Percentiles rank a stretch among this genome's conserved stretches.
phyloP scores from a whole-genome alignment of 2,113 vertebrate species.

The Pycnonotus jocosus region DNA sequence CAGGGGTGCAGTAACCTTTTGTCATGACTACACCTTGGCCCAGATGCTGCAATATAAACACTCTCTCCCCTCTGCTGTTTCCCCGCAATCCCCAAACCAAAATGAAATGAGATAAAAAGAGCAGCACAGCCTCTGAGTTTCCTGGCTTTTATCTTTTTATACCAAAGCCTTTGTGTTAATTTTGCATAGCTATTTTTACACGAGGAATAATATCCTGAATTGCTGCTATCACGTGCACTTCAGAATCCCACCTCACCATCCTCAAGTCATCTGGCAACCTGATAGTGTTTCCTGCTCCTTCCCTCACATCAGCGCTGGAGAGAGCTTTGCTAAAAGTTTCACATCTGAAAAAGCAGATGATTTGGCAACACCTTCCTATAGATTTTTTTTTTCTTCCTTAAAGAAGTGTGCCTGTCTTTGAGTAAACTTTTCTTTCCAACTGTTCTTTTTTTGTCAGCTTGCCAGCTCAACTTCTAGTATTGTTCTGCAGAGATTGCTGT shows the following conservation, averaged over 20 bases:
- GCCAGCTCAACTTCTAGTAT: conserved; percentile 66
- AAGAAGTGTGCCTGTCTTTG: conserved; percentile 58
- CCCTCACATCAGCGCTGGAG: conserved; percentile 11
- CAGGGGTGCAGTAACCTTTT: background rate
- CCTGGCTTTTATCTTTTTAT: conserved; percentile 63
- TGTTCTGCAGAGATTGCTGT: conserved; percentile 67
- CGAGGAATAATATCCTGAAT: conserved; percentile 55
- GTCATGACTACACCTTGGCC: conserved; percentile 15
- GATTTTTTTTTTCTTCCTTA: background rate
- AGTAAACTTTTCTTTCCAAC: conserved; percentile 74
- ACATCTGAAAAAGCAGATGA: conserved; percentile 71
- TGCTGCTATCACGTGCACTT: conserved; percentile 28
- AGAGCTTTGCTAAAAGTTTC: conserved; percentile 54
- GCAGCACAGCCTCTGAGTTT: conserved; percentile 24
- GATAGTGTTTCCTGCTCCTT: conserved; percentile 51
- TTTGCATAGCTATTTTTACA: conserved; percentile 57
- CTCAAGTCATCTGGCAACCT: conserved; percentile 55
- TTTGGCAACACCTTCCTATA: conserved; percentile 69
- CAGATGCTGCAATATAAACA: conserved; percentile 21
- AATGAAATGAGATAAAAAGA: conserved; percentile 49
- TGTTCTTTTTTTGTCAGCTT: conserved; percentile 69
- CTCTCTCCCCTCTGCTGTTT: conserved; percentile 9
- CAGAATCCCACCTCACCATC: conserved; percentile 57
- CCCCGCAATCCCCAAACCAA: background rate
- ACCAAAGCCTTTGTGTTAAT: conserved; percentile 61